Evolutionary conservation across 2,797 vertebrate species (phyloP).

Genomic region (Notolabrus celidotus): DNA sequence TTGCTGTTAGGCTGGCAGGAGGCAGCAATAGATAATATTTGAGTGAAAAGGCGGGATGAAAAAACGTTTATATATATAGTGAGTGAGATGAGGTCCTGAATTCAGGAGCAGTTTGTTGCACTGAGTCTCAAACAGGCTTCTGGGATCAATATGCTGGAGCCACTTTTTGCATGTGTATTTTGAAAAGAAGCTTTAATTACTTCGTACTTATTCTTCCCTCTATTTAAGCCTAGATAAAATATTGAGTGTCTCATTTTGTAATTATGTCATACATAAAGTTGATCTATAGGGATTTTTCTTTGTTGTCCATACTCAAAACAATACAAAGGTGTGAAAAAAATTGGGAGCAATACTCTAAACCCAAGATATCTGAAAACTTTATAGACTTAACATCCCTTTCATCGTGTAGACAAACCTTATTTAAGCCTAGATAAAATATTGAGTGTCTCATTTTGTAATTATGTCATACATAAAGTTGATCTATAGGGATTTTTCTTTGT

Average conservation of each 20-base stretch:
- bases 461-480: too few species aligned
- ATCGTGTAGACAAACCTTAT: not conserved
- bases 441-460: too few species aligned
- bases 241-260: too few species aligned
- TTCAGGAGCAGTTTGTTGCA: not conserved
- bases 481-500: too few species aligned
- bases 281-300: too few species aligned
- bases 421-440: too few species aligned
- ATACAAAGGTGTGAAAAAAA: too few species aligned
- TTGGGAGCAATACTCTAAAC: too few species aligned
- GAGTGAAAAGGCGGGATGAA: slow-evolving; percentile 43
- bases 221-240: too few species aligned
- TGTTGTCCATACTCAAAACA: not conserved
- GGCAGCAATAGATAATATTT: slow-evolving; percentile 56
- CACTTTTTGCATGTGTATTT: not conserved
- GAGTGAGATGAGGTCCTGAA: not conserved
- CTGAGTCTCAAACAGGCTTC: not conserved
- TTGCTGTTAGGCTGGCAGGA: slow-evolving; percentile 43
- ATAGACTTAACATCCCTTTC: not conserved
- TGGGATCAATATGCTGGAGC: not conserved
- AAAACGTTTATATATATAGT: not conserved
- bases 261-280: too few species aligned
- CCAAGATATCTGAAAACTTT: too few species aligned
- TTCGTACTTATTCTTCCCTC: not conserved
- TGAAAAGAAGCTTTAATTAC: not conserved